Evolutionary conservation across 2,888 invertebrate species (phyloP).

Genomic region (Chouioia cunea): DNA sequence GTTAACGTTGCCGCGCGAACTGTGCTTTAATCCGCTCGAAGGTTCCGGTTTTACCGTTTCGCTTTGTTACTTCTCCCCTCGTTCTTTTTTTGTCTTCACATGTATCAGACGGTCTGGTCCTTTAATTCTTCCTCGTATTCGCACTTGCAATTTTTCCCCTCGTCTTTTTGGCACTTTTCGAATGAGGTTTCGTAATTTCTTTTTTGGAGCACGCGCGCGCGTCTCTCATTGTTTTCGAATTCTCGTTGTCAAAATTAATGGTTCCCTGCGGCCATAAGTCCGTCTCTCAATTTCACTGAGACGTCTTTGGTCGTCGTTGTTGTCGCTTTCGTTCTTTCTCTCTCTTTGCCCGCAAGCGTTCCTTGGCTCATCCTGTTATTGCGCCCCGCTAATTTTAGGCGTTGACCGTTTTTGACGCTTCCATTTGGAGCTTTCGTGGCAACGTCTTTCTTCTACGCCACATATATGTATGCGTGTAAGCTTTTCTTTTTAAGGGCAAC

Average conservation of each 20-base stretch:
- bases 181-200: not conserved
- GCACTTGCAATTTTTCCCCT: not conserved
- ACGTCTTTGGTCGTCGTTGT: too few species aligned
- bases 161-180: slow-evolving; percentile 1
- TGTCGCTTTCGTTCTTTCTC: too few species aligned
- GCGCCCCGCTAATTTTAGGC: slow-evolving; percentile 34
- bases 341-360: not conserved
- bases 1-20: too few species aligned
- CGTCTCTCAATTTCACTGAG: not conserved
- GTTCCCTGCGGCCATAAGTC: slow-evolving; percentile 7
- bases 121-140: slow-evolving; percentile 12
- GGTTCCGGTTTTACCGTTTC: slow-evolving; percentile 24
- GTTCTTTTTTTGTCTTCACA: slow-evolving; percentile 2
- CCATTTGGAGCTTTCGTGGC: slow-evolving; percentile 2
- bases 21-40: too few species aligned
- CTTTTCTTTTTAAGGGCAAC: not conserved
- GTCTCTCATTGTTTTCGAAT: slow-evolving; percentile 4
- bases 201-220: slow-evolving; percentile 4
- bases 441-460: slow-evolving; percentile 7
- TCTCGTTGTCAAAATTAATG: slow-evolving; percentile 9
- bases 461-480: not conserved
- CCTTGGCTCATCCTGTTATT: slow-evolving; percentile 19
- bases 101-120: slow-evolving; percentile 2
- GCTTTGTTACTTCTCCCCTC: slow-evolving; percentile 15
- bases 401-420: slow-evolving; percentile 18